phyloP scores from a whole-genome alignment of 2,888 invertebrate species.

The Loripinus fragilis region DNA sequence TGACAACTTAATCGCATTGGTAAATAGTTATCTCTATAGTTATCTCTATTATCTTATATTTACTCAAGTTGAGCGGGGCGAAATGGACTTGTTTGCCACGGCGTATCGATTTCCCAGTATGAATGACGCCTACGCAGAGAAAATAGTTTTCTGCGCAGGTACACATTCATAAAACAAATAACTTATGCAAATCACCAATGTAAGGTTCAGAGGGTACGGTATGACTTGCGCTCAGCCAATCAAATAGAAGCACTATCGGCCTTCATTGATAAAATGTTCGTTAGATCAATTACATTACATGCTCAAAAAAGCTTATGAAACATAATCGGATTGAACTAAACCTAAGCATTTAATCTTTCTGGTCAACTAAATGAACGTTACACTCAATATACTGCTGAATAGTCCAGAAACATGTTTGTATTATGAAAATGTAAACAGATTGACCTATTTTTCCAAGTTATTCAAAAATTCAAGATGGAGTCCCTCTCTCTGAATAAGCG shows the following conservation, averaged over 20 bases:
- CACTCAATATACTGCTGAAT: too few species aligned
- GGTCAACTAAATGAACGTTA: too few species aligned
- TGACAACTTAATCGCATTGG: conserved; percentile 11
- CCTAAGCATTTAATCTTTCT: too few species aligned
- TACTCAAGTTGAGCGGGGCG: background rate
- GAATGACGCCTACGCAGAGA: conserved; percentile 55
- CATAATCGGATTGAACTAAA: background rate
- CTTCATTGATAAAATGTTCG: conserved; percentile 31
- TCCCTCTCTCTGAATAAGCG: too few species aligned
- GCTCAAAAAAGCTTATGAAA: background rate
- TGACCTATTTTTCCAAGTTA: conserved; percentile 37
- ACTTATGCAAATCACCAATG: conserved; percentile 10
- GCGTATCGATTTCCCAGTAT: conserved; percentile 17
- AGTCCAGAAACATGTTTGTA: too few species aligned
- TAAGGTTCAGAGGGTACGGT: conserved; percentile 36
- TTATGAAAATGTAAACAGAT: conserved; percentile 11
- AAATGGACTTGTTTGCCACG: background rate
- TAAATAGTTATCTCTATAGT: conserved; percentile 10
- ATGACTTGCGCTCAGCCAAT: conserved; percentile 39
- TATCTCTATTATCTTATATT: conserved; percentile 6
- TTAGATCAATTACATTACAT: conserved; percentile 5
- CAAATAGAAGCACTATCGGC: conserved; percentile 24
- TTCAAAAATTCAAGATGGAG: conserved; percentile 51
- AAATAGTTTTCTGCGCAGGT: conserved; percentile 20
- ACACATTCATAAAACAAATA: too few species aligned